Conservation (phyloP, 2,888 invertebrate species). For the Halictus quadricinctus region DNA sequence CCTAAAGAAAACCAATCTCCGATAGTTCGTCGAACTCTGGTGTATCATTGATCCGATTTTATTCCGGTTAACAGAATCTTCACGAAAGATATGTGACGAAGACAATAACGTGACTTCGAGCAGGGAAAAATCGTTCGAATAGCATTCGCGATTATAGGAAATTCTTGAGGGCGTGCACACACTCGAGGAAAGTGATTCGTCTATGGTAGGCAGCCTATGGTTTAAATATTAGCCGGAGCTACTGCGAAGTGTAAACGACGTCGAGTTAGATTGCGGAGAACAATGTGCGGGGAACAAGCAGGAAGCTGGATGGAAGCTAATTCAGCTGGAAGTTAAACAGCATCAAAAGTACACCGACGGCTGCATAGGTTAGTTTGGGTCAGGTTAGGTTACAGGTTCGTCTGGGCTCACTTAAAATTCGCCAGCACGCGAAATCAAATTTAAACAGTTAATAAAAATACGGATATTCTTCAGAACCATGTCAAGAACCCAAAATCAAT, state of each 20-base stretch:
- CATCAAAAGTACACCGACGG: conserved; percentile 69
- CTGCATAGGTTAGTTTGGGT: conserved; percentile 44
- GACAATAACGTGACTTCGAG: background rate
- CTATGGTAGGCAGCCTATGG: conserved; percentile 54
- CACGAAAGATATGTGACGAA: background rate
- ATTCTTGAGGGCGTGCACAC: background rate
- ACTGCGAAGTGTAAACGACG: conserved; percentile 66
- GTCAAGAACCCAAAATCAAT: no score
- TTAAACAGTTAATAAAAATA: background rate
- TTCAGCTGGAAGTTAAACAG: conserved; percentile 80
- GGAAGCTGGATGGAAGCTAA: conserved; percentile 73
- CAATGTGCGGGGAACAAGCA: conserved; percentile 66
- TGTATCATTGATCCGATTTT: background rate
- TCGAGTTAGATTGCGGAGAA: conserved; percentile 71
- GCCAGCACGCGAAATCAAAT: conserved; percentile 2
- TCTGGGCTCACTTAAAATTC: conserved; percentile 62
- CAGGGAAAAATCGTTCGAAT: conserved; percentile 28
- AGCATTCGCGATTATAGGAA: conserved; percentile 19
- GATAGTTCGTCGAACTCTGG: background rate
- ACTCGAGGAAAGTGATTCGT: conserved; percentile 50
- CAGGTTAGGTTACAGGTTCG: conserved; percentile 45
- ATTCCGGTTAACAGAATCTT: background rate
- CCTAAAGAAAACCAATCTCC: background rate
- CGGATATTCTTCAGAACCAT: no score
- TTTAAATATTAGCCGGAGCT: conserved; percentile 74